Evolutionary conservation across 2,797 vertebrate species (phyloP).

Genomic region (Pyrocephalus nanus): DNA sequence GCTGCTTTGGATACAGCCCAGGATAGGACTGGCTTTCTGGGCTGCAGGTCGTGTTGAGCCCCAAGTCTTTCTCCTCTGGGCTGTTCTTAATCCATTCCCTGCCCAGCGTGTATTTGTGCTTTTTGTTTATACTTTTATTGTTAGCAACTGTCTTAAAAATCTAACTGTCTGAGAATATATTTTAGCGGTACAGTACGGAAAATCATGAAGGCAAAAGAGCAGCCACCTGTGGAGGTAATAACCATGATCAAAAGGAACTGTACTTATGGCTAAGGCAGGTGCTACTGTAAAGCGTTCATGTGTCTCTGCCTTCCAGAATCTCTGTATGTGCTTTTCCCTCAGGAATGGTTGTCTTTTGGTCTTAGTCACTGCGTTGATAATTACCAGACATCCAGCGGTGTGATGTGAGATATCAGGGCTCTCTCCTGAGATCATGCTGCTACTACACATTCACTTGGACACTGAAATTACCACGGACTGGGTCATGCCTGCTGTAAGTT

Average conservation of each 20-base stretch:
- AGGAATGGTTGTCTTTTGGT: neutral
- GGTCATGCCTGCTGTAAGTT: neutral
- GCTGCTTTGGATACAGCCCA: neutral
- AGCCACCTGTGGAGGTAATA: constrained; percentile 40
- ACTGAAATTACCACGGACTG: neutral
- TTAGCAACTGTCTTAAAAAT: neutral
- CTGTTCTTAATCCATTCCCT: neutral
- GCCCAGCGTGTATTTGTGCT: neutral
- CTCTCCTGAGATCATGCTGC: neutral
- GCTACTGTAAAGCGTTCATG: neutral
- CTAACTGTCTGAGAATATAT: neutral
- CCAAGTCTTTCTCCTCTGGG: neutral
- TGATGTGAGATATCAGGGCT: constrained; percentile 27
- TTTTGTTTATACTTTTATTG: neutral
- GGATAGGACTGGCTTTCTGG: neutral
- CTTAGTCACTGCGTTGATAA: neutral
- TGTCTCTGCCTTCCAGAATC: neutral
- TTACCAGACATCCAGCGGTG: neutral
- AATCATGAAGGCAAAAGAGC: constrained; percentile 36
- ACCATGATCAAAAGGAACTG: constrained; percentile 10
- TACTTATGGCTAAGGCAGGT: neutral
- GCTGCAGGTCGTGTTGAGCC: neutral
- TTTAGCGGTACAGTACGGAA: constrained; percentile 3
- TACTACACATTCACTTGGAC: constrained; percentile 9
- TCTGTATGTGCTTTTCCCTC: neutral